Conservation (phyloP, 2,113 vertebrate genomes). For the Herpailurus yagouaroundi region DNA sequence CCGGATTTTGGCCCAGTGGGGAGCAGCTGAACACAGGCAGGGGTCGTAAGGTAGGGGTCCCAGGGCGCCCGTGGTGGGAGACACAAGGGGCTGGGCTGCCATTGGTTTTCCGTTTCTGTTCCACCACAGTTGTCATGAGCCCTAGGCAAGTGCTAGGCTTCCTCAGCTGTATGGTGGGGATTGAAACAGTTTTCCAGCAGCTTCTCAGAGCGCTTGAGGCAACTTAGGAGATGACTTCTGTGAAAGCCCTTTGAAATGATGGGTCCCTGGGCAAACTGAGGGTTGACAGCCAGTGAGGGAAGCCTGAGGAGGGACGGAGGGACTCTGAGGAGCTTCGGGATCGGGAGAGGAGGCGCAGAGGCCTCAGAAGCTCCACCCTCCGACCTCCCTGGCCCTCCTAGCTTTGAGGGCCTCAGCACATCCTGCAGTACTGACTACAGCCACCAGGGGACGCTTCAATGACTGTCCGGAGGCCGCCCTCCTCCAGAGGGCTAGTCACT, state of each 20-base stretch:
- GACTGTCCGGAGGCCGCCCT: neutral
- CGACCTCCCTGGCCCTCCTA: accelerated
- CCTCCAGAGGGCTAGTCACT: too few relatives aligned
- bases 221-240: neutral
- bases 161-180: neutral
- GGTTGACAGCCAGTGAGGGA: neutral
- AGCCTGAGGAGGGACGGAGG: too few relatives aligned
- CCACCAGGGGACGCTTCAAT: slow-evolving; percentile 19
- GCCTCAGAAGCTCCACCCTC: neutral
- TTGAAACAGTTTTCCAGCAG: neutral
- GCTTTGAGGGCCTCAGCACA: neutral
- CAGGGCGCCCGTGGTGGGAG: neutral
- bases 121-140: neutral
- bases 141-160: neutral
- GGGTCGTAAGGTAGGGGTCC: neutral
- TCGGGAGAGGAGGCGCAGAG: neutral
- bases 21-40: neutral
- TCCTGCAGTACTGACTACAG: neutral
- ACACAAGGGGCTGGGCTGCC: neutral
- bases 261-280: neutral
- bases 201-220: neutral
- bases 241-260: neutral
- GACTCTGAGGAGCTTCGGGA: neutral
- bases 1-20: accelerated
- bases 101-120: neutral